Evolutionary conservation across 2,888 invertebrate genomes (phyloP).

Genomic region (Lagria hirta): DNA sequence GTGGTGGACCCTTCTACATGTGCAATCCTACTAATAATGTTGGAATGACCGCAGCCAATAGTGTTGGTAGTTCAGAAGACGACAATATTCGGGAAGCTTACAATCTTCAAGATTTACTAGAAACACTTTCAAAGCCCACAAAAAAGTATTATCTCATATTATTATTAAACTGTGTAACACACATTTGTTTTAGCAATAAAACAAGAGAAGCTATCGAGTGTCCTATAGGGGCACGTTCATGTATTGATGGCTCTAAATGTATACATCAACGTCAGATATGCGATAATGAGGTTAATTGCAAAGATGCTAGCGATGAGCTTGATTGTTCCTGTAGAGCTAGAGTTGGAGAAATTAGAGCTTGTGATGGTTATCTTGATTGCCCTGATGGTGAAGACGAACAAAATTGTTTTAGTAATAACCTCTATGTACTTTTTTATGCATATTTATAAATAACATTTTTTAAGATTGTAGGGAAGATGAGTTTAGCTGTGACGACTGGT

Average conservation of each 20-base stretch:
- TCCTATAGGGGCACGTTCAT: constrained; percentile 44
- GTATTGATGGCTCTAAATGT: constrained; percentile 55
- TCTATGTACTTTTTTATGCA: not conserved
- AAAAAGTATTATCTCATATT: too few species aligned
- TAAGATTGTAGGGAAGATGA: constrained; percentile 65
- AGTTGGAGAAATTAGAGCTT: constrained; percentile 64
- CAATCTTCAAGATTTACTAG: constrained; percentile 40
- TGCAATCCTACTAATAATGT: constrained; percentile 48
- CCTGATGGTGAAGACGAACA: constrained; percentile 80
- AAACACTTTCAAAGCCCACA: constrained; percentile 10
- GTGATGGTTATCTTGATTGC: constrained; percentile 83
- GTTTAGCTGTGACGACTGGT: constrained; percentile 70
- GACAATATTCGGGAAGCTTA: constrained; percentile 32
- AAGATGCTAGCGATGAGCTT: constrained; percentile 76
- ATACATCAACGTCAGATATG: constrained; percentile 65
- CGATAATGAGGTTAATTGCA: constrained; percentile 72
- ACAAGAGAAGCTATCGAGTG: constrained; percentile 42
- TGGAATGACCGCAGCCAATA: constrained; percentile 36
- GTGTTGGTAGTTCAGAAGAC: constrained; percentile 39
- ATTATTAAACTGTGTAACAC: too few species aligned
- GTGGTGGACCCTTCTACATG: constrained; percentile 47
- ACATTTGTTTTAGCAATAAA: constrained; percentile 35
- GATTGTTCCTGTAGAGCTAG: constrained; percentile 73
- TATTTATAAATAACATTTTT: constrained; percentile 24
- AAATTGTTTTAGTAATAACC: constrained; percentile 71